Conservation (phyloP, 2,113 vertebrate genomes). For the Vidua macroura region DNA sequence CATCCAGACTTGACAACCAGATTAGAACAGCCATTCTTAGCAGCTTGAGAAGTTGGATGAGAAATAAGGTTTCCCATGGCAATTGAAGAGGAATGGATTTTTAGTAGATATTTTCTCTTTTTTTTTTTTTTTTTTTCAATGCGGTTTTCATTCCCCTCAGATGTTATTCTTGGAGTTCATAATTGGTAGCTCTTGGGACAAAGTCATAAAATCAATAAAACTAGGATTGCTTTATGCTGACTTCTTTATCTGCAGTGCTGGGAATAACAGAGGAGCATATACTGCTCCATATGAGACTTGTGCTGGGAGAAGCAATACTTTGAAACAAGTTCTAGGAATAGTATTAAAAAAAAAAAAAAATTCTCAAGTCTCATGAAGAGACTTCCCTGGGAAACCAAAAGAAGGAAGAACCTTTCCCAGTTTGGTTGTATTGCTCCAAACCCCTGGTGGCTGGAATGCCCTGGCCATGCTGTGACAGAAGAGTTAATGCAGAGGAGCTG, state of each 20-base stretch:
- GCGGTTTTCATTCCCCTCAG: neutral
- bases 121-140: neutral
- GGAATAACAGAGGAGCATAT: neutral
- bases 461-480: neutral
- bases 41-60: neutral
- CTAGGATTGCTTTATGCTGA: neutral
- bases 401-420: neutral
- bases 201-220: slow-evolving; percentile 36
- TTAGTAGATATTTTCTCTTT: neutral
- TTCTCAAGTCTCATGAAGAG: neutral
- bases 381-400: neutral
- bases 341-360: neutral
- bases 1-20: neutral
- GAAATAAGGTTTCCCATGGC: neutral
- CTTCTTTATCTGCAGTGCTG: neutral
- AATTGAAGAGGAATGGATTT: neutral
- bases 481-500: neutral
- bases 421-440: neutral
- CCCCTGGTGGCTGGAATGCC: neutral
- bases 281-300: neutral
- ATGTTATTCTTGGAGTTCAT: slow-evolving; percentile 1
- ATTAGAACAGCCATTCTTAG: neutral
- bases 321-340: neutral
- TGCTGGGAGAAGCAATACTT: neutral
- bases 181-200: slow-evolving; percentile 23